Evolutionary conservation across 2,888 invertebrate genomes (phyloP), one percentile per base, ranked within the genome.

Genomic region (Ophonus ardosiacus): DNA sequence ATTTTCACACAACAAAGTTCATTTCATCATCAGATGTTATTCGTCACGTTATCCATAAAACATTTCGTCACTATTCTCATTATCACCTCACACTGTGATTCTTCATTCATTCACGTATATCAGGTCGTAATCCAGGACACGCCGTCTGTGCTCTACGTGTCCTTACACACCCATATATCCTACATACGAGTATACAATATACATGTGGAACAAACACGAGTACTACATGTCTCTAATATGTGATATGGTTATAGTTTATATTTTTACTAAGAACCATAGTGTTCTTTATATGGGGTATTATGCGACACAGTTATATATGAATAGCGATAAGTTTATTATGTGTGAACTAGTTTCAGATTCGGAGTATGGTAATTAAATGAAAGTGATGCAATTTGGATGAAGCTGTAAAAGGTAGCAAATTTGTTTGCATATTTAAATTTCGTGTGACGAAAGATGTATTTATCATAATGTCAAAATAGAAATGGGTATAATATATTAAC

Each of bases 71-170:
- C 13, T 51, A 51, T 51, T 51, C 43, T 51, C 43, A 51, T 51
- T 51, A 8, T 13, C 43, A 51, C 10, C 4, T 59, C 17, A 17
- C 13, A 15, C n/a, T 15, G 15, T 17, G 31, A 31, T 31, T 68
- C 15, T 68, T 17, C 56, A 31, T 82, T 18, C 82, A 65, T 81
- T 68, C 56, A 82, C 71, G 68, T 63, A 82, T 82, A 71, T 57
- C 82, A 38, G 82, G 82, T 61, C 81, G 63, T 57, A 82, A 63
- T 82, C 71, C 82, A 38, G 82, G 82, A 82, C 82, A 80, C 40
- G 56, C 57, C 17, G 71, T 74, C 71, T 74, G 71, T 43, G 1
- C 71, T 15, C 21, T 68, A 68, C 71, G 71, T 74, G 71, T 40
- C 43, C 57, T 38, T 61, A 61, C 71, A 10, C 59, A 38, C 59